Conservation (phyloP, 2,113 vertebrate genomes). For the Melanocharis versteri region DNA sequence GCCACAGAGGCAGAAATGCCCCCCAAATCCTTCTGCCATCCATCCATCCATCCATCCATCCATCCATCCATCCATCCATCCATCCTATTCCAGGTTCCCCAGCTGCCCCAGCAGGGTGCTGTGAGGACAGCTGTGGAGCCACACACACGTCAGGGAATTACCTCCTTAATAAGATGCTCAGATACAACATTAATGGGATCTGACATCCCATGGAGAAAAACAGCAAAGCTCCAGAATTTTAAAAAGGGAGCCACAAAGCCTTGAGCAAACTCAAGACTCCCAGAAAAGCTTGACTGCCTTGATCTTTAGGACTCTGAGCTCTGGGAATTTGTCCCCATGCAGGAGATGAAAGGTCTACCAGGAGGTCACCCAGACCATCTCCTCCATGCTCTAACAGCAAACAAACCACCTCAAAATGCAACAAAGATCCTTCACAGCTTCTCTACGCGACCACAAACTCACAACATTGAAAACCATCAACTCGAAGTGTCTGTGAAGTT, state of each 20-base stretch:
- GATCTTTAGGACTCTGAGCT: not conserved
- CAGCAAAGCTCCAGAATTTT: not conserved
- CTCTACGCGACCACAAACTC: not conserved
- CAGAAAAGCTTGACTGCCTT: not conserved
- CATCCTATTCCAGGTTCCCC: not conserved
- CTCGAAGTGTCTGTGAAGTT: not conserved
- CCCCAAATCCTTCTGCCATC: not conserved
- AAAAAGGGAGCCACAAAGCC: not conserved
- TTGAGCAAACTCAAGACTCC: not conserved
- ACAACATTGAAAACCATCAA: not conserved
- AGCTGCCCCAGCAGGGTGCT: not conserved
- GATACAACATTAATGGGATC: not conserved
- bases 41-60: too few relatives aligned
- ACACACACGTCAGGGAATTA: not conserved
- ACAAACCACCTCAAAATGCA: not conserved
- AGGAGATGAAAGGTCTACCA: not conserved
- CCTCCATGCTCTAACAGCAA: not conserved
- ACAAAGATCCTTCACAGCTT: not conserved
- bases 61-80: rapidly evolving
- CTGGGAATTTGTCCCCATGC: not conserved
- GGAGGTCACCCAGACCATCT: not conserved
- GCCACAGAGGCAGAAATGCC: not conserved
- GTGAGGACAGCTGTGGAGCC: not conserved
- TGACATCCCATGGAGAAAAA: not conserved
- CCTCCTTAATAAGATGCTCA: not conserved